phyloP scores from a whole-genome alignment of 2,888 invertebrate species.

The Sinelater perroti region DNA sequence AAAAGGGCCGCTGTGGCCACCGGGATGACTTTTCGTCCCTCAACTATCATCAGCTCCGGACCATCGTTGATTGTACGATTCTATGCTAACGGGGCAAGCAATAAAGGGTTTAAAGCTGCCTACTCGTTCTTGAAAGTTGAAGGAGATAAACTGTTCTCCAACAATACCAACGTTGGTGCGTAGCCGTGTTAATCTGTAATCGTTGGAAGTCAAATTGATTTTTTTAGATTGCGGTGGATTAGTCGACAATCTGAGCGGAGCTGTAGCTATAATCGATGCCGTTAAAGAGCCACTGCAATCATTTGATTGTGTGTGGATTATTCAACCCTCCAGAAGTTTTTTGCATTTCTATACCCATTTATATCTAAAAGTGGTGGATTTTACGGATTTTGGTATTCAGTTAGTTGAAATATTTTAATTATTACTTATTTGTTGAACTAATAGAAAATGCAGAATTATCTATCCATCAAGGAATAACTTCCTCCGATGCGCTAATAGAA shows the following conservation, averaged over 20 bases:
- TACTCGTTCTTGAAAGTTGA: slow-evolving; percentile 60
- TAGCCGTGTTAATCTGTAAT: not conserved
- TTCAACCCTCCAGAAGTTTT: slow-evolving; percentile 71
- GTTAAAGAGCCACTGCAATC: slow-evolving; percentile 64
- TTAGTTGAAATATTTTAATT: slow-evolving; percentile 9
- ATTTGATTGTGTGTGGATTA: slow-evolving; percentile 78
- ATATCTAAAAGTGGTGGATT: slow-evolving; percentile 64
- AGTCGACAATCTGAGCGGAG: slow-evolving; percentile 75
- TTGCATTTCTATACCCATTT: slow-evolving; percentile 74
- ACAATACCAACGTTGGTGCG: not conserved
- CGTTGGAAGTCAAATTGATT: not conserved
- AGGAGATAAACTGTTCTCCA: slow-evolving; percentile 40
- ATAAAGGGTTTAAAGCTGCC: slow-evolving; percentile 71
- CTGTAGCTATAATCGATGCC: slow-evolving; percentile 81
- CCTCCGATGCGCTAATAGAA: slow-evolving; percentile 69
- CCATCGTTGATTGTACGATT: slow-evolving; percentile 71
- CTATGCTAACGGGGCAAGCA: slow-evolving; percentile 74
- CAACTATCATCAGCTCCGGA: slow-evolving; percentile 71
- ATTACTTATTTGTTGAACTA: no score
- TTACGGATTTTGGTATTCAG: slow-evolving; percentile 52
- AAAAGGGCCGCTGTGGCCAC: slow-evolving; percentile 71
- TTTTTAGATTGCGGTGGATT: slow-evolving; percentile 73
- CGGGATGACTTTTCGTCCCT: slow-evolving; percentile 74
- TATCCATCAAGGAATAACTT: slow-evolving; percentile 74
- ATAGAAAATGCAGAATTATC: slow-evolving; percentile 69